Evolutionary conservation across 2,113 vertebrate genomes (phyloP).

Genomic region (Tupaia tana): DNA sequence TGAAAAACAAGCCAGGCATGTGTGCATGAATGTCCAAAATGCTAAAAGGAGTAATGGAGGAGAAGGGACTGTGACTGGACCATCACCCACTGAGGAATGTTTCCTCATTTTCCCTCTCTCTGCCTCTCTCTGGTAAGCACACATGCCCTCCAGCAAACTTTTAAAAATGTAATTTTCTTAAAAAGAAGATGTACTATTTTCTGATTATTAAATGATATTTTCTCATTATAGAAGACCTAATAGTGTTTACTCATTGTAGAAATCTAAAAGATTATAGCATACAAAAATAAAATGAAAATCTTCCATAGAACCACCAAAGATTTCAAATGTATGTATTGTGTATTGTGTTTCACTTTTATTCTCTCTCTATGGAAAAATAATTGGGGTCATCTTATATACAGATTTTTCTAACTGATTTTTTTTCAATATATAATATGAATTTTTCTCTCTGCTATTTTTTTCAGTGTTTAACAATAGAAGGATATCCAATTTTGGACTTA

Average conservation of each 20-base stretch:
- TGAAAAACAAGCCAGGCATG: too few species aligned
- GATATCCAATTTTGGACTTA: background rate
- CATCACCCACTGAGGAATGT: too few species aligned
- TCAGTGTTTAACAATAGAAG: background rate
- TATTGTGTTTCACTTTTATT: background rate
- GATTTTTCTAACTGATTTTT: background rate
- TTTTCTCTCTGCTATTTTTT: background rate
- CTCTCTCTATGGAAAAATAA: background rate
- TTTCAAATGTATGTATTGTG: background rate
- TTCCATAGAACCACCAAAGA: background rate
- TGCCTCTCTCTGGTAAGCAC: too few species aligned
- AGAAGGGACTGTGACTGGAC: too few species aligned
- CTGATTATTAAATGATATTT: background rate
- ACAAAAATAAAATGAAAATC: constrained; percentile 17
- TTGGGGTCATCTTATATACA: background rate
- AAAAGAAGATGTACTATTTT: background rate
- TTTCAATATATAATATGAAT: background rate
- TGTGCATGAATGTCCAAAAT: too few species aligned
- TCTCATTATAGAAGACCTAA: background rate
- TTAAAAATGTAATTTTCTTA: too few species aligned
- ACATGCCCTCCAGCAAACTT: too few species aligned
- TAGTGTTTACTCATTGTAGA: background rate
- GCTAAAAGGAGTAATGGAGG: too few species aligned
- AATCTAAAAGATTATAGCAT: background rate
- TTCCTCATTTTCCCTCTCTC: too few species aligned